Evolutionary conservation across 2,797 vertebrate genomes (phyloP).

Genomic region (Phrynocephalus vlangalii): DNA sequence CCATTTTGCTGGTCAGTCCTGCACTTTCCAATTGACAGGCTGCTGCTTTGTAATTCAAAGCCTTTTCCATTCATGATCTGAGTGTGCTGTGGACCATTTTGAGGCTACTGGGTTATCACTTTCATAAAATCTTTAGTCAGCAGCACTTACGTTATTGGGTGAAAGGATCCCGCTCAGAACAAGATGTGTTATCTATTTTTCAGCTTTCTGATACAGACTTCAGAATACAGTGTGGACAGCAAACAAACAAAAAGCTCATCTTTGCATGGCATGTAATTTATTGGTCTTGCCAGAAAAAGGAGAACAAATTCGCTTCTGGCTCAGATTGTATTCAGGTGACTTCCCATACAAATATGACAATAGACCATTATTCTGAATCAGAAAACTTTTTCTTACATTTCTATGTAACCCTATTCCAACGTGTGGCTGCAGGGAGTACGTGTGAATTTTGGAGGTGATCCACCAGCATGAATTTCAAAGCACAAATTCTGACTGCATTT

Average conservation of each 20-base stretch:
- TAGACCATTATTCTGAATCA: not conserved
- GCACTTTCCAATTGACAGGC: not conserved
- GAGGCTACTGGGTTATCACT: not conserved
- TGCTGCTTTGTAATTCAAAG: not conserved
- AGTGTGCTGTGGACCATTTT: fast-evolving
- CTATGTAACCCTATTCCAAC: not conserved
- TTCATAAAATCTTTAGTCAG: not conserved
- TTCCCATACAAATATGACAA: not conserved
- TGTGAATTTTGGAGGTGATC: not conserved
- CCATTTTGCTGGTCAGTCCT: not conserved
- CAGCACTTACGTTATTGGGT: not conserved
- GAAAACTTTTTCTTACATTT: not conserved
- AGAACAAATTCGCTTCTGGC: not conserved
- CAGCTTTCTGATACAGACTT: not conserved
- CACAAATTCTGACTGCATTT: not conserved
- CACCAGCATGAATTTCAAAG: not conserved
- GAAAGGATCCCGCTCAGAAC: constrained; percentile 17
- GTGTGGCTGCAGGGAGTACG: not conserved
- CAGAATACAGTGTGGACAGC: not conserved
- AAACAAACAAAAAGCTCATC: not conserved
- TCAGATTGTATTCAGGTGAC: not conserved
- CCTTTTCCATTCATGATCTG: not conserved
- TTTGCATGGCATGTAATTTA: not conserved
- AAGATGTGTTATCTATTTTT: not conserved
- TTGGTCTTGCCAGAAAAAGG: too few species aligned